A percentile compares a stretch with the other conserved stretches of the same genome.
Conservation (phyloP, 1,140 invertebrate species). For the Drosophila littoralis region DNA sequence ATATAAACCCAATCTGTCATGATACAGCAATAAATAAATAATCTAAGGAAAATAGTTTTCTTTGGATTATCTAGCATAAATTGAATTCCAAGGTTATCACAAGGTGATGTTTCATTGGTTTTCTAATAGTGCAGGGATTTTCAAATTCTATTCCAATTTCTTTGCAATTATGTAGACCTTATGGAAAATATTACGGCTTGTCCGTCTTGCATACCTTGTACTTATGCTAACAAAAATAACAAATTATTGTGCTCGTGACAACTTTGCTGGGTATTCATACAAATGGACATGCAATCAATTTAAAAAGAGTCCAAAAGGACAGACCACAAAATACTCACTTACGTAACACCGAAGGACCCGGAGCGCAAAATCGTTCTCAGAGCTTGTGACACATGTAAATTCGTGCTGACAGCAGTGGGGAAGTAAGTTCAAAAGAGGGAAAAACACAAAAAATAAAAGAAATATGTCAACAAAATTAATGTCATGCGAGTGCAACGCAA, state of each 20-base stretch:
- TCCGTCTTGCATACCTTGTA: too few species aligned
- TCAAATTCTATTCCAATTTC: too few species aligned
- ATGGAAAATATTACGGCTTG: too few species aligned
- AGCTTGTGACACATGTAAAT: constrained; percentile 77
- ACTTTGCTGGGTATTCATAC: constrained; percentile 14
- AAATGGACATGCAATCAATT: constrained; percentile 30
- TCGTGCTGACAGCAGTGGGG: constrained; percentile 71
- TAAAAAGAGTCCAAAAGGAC: constrained; percentile 24
- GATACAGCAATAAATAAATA: too few species aligned
- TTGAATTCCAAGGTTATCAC: too few species aligned
- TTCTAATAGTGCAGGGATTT: too few species aligned
- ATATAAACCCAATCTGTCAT: too few species aligned
- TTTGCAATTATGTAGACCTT: too few species aligned
- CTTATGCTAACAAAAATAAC: too few species aligned
- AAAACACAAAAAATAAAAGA: constrained; percentile 56
- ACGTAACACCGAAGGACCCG: constrained; percentile 29
- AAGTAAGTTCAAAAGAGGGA: constrained; percentile 48
- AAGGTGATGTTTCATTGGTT: too few species aligned
- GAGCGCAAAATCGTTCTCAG: constrained; percentile 13
- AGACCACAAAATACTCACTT: constrained; percentile 67
- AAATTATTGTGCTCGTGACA: not conserved
- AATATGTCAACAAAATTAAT: constrained; percentile 84
- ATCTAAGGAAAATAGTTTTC: too few species aligned
- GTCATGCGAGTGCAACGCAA: constrained; percentile 81
- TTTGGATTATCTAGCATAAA: too few species aligned